Percentiles rank a stretch among this genome's conserved stretches.
Evolutionary conservation across 2,888 invertebrate species (phyloP).

Genomic region (Cyclophora albipunctata): DNA sequence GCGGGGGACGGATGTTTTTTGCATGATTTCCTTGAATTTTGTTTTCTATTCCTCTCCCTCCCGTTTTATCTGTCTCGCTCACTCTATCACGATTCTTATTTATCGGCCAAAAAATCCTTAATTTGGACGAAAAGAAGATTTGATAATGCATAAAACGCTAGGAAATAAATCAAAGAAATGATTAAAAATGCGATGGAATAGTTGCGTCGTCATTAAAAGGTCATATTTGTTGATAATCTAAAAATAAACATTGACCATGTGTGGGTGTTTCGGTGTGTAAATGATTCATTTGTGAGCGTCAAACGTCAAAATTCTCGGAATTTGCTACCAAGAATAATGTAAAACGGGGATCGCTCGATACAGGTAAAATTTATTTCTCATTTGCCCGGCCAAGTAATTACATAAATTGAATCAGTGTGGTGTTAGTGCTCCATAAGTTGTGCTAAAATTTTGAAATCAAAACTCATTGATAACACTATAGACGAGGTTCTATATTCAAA

Average conservation of each 20-base stretch:
- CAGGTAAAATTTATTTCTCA: slow-evolving; percentile 33
- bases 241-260: slow-evolving; percentile 44
- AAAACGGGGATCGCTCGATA: slow-evolving; percentile 40
- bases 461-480: too few relatives aligned
- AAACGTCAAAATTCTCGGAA: slow-evolving; percentile 61
- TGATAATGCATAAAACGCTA: slow-evolving; percentile 8
- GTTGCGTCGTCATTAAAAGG: slow-evolving; percentile 13
- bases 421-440: slow-evolving; percentile 3
- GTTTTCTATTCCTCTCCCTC: slow-evolving; percentile 22
- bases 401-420: slow-evolving; percentile 2
- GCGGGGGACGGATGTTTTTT: slow-evolving; percentile 26
- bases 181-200: background rate
- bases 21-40: slow-evolving; percentile 33
- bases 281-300: slow-evolving; percentile 35
- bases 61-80: slow-evolving; percentile 22
- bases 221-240: slow-evolving; percentile 51
- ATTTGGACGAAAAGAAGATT: slow-evolving; percentile 3
- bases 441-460: background rate
- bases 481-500: too few relatives aligned
- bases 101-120: slow-evolving; percentile 15
- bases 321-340: slow-evolving; percentile 27
- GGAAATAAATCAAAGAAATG: background rate
- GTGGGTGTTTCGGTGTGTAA: slow-evolving; percentile 26
- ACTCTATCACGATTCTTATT: slow-evolving; percentile 15
- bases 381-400: background rate